phyloP scores from a whole-genome alignment of 2,888 invertebrate genomes.

The Mayetiola destructor region DNA sequence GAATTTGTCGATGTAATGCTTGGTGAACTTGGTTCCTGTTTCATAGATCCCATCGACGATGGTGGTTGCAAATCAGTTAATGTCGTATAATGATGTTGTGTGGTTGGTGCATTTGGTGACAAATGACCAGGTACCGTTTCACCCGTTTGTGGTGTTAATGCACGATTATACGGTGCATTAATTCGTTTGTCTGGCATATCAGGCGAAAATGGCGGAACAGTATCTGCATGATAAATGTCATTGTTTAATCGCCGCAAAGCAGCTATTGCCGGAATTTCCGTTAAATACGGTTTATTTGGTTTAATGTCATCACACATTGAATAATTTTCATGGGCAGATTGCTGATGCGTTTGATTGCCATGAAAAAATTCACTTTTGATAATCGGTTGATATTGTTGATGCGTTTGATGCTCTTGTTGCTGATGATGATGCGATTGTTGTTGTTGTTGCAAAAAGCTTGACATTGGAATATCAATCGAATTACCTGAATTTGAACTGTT shows the following conservation, averaged over 20 bases:
- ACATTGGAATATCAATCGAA: neutral
- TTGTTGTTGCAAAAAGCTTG: neutral
- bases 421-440: neutral
- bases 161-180: slow-evolving; percentile 19
- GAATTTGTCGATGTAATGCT: slow-evolving; percentile 14
- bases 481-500: neutral
- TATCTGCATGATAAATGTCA: slow-evolving; percentile 21
- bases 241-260: slow-evolving; percentile 21
- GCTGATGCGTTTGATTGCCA: neutral
- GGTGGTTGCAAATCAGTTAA: neutral
- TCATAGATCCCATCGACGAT: neutral
- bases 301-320: neutral
- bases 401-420: neutral
- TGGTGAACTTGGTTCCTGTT: slow-evolving; percentile 23
- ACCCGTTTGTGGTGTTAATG: neutral
- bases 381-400: neutral
- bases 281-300: neutral
- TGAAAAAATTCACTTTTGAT: neutral
- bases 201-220: slow-evolving; percentile 21
- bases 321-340: neutral
- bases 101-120: slow-evolving; percentile 21
- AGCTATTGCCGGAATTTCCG: slow-evolving; percentile 2
- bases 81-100: slow-evolving; percentile 17
- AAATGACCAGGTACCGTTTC: slow-evolving; percentile 18
- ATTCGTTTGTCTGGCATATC: slow-evolving; percentile 21